phyloP scores from a whole-genome alignment of 1,140 invertebrate genomes.

The Streblospio benedicti region DNA sequence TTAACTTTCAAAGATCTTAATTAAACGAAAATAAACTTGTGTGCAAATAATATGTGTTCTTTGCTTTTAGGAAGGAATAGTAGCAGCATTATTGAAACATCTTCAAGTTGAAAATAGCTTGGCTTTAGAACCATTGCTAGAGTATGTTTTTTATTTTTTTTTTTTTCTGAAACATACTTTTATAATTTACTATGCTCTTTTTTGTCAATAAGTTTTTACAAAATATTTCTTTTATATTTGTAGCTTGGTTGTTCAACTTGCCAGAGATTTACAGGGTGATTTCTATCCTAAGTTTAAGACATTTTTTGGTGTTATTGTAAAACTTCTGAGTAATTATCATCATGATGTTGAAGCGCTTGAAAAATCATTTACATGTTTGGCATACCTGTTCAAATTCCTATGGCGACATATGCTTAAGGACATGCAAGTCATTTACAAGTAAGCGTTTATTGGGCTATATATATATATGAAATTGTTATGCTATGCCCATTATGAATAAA shows the following conservation, averaged over 20 bases:
- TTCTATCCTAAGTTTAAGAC: constrained; percentile 72
- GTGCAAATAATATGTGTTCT: not conserved
- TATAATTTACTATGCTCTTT: too few relatives aligned
- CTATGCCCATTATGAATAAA: too few relatives aligned
- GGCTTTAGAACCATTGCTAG: constrained; percentile 68
- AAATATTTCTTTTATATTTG: not conserved
- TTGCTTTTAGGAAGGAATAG: constrained; percentile 55
- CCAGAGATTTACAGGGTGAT: constrained; percentile 73
- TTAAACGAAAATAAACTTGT: not conserved
- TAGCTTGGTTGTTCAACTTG: constrained; percentile 72
- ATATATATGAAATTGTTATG: too few relatives aligned
- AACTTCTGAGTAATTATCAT: constrained; percentile 60
- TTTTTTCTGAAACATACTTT: not conserved
- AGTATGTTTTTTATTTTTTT: constrained; percentile 56
- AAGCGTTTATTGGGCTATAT: constrained; percentile 20
- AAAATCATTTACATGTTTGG: constrained; percentile 69
- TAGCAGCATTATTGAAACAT: constrained; percentile 62
- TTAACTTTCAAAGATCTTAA: not conserved
- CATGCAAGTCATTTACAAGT: constrained; percentile 60
- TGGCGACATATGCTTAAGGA: constrained; percentile 72
- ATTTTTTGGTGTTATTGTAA: constrained; percentile 59
- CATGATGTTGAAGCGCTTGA: constrained; percentile 70
- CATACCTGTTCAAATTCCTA: constrained; percentile 80
- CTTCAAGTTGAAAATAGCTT: constrained; percentile 60
- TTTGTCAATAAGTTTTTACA: not conserved